phyloP scores from a whole-genome alignment of 2,113 vertebrate species.

The Empidonax traillii region DNA sequence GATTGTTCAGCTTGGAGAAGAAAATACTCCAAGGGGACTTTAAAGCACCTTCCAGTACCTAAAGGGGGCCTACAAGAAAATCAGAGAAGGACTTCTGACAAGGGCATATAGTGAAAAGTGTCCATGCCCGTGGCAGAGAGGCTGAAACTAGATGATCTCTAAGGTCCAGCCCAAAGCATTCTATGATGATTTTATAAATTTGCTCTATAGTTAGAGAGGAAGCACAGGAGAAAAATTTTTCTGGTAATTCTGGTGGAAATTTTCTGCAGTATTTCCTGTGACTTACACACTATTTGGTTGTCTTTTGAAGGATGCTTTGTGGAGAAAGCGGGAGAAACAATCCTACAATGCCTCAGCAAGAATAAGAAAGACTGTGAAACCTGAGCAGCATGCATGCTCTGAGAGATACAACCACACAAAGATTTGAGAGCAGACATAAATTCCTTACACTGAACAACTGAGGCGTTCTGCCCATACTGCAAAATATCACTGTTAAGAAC shows the following conservation, averaged over 20 bases:
- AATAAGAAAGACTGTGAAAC: neutral
- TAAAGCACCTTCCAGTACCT: neutral
- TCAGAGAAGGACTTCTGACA: neutral
- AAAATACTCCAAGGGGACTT: neutral
- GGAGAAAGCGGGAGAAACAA: neutral
- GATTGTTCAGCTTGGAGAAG: neutral
- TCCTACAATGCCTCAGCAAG: neutral
- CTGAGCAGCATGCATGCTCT: neutral
- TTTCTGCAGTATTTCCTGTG: neutral
- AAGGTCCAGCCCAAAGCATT: neutral
- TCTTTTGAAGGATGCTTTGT: neutral
- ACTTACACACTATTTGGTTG: accelerated
- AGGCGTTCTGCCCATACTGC: neutral
- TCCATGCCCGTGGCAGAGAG: neutral
- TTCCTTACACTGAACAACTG: neutral
- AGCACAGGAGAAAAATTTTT: neutral
- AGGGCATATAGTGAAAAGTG: neutral
- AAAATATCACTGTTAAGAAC: neutral
- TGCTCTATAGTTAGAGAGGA: neutral
- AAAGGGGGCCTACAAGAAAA: neutral
- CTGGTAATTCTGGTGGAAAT: neutral
- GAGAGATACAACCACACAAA: neutral
- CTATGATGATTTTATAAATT: neutral
- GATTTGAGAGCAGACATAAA: neutral
- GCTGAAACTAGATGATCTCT: neutral